Evolutionary conservation across 2,888 invertebrate species (phyloP), one percentile per base, ranked within the genome.

Genomic region (Camptogramma bilineatum): DNA sequence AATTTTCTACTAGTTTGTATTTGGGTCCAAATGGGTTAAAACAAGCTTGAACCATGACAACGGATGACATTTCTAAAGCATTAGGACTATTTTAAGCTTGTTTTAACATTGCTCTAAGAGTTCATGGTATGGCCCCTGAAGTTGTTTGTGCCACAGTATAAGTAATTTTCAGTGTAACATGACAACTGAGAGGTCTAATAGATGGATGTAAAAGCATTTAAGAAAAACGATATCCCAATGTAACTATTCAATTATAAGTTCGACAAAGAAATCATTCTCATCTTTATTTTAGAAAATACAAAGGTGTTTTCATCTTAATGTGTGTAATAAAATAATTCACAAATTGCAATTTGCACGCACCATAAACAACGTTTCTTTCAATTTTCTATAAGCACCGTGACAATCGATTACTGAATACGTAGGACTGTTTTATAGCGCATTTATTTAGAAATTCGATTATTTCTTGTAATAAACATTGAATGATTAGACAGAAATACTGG

Each of bases 291-390:
- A 39, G 13, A 28, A 42, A 52, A 28, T 13, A 47, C 17, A 7
- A 16, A 42, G 19, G 5, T 24, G 47, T 56, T 64, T 61, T 64
- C 52, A 55, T 52, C 21, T 47, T 60, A 64, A 31, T 64, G 56
- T 42, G 10, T 42, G 42, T 50, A 61, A 61, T 61, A 57, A 57
- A 65, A 44, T 58, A 58, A 28, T 7, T 62, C 52, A 57, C 55
- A 67, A 66, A 66, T 66, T 54, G 46, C 61, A 52, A 63, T 66
- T 55, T 42, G 42, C 58, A 69, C 63, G 71, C 64, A 8, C 24
- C 66, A 68, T 72, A 69, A 71, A 60, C n/a, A 71, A 63, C 42
- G 17, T 51, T 65, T 62, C 39, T 64, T 63, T 69, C 66, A 51
- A 68, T 66, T 66, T 57, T 50, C 46, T 59, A 53, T 61, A 59